A percentile compares a stretch with the other conserved stretches of the same genome.
Evolutionary conservation across 2,113 vertebrate genomes (phyloP).

Genomic region (Myotis lucifugus): DNA sequence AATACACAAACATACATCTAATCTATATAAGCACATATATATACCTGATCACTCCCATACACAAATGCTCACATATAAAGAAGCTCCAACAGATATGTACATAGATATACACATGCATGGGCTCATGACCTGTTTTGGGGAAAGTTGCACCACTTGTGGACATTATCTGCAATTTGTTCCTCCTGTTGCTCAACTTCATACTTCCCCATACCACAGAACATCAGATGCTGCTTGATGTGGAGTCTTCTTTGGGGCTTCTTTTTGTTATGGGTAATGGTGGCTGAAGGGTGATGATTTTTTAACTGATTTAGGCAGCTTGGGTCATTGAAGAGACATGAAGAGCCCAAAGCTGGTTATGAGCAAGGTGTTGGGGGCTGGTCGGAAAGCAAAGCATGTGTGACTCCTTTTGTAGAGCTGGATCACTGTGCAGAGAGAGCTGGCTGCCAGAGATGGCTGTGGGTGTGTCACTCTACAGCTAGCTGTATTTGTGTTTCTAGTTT

Average conservation of each 20-base stretch:
- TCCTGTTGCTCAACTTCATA: constrained; percentile 47
- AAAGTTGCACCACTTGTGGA: constrained; percentile 29
- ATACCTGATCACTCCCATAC: background rate
- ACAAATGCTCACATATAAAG: background rate
- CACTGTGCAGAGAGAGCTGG: background rate
- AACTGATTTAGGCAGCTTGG: background rate
- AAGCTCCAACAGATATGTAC: background rate
- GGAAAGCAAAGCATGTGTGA: background rate
- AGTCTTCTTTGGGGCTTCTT: background rate
- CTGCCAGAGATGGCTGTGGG: background rate
- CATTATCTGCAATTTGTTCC: background rate
- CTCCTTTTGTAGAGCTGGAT: background rate
- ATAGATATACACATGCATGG: background rate
- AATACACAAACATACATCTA: background rate
- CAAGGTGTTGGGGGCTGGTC: background rate
- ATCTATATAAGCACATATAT: background rate
- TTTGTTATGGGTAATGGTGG: background rate
- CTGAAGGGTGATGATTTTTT: background rate
- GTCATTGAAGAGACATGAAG: background rate
- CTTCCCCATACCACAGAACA: background rate
- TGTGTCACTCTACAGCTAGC: background rate
- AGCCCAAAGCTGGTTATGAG: background rate
- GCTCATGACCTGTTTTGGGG: background rate
- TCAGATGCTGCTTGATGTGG: background rate
- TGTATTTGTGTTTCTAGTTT: background rate